A percentile compares a stretch with the other conserved stretches of the same genome.
These are phyloP conservation scores for Mastigias papua DNA, from an alignment of 30 jellyfish, hydroid and myxozoan species.

Conservation along the genomic window DNA sequence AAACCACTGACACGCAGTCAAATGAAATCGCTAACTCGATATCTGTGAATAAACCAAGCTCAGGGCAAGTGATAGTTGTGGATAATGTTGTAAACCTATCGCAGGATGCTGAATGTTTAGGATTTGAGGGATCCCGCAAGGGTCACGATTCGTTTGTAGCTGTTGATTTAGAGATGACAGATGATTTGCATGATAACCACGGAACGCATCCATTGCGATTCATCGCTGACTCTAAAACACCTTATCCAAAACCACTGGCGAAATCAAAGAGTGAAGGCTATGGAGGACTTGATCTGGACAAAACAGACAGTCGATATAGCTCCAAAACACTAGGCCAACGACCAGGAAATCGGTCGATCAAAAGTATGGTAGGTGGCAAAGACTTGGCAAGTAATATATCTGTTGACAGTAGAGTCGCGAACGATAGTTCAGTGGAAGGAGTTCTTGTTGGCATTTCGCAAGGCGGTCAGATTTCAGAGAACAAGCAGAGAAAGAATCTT, in stretches of 20 bases:
- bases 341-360: background rate
- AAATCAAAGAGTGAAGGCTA: background rate
- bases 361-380: background rate
- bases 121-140: conserved; percentile 17
- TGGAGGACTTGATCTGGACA: background rate
- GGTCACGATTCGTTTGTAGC: background rate
- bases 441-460: background rate
- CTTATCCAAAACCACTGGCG: background rate
- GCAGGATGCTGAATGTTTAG: background rate
- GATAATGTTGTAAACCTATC: conserved; percentile 7
- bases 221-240: background rate
- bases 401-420: background rate
- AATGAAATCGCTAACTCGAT: background rate
- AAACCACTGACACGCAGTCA: background rate
- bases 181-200: background rate
- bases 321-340: background rate
- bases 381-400: background rate
- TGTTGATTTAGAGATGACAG: conserved; percentile 19
- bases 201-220: background rate
- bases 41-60: background rate
- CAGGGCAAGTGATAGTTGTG: conserved; percentile 1
- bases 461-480: background rate
- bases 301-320: background rate
- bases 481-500: background rate
- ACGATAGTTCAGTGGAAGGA: background rate